Evolutionary conservation across 2,797 vertebrate genomes (phyloP).

Genomic region (Syngnathus rostellatus): DNA sequence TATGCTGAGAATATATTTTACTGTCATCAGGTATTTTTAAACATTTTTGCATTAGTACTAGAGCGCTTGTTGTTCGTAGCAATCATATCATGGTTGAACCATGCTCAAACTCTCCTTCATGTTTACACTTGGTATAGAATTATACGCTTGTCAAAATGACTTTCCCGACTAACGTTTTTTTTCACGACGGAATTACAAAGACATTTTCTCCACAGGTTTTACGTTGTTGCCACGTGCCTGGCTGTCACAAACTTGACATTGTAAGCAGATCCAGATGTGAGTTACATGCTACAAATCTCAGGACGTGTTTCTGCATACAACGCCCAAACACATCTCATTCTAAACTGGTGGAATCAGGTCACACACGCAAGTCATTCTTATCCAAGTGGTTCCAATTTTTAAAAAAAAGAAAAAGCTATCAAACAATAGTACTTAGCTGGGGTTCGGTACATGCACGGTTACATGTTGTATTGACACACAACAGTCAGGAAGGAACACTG

Average conservation of each 20-base stretch:
- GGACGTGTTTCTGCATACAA: slow-evolving; percentile 31
- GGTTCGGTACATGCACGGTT: not conserved
- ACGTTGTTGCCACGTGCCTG: slow-evolving; percentile 62
- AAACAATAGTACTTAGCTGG: not conserved
- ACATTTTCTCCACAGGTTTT: slow-evolving; percentile 49
- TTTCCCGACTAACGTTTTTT: slow-evolving; percentile 38
- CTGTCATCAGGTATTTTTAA: not conserved
- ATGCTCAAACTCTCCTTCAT: slow-evolving; percentile 32
- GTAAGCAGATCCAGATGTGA: slow-evolving; percentile 64
- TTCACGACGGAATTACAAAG: slow-evolving; percentile 44
- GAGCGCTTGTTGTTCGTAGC: slow-evolving; percentile 14
- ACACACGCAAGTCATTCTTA: slow-evolving; percentile 62
- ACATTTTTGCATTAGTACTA: slow-evolving; percentile 20
- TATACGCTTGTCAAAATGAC: slow-evolving; percentile 42
- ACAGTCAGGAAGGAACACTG: not conserved
- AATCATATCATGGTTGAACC: slow-evolving; percentile 32
- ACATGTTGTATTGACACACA: slow-evolving; percentile 8
- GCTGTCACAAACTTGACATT: slow-evolving; percentile 57
- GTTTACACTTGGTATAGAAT: slow-evolving; percentile 25
- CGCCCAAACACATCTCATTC: slow-evolving; percentile 45
- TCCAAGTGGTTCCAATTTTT: not conserved
- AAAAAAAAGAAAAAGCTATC: not conserved
- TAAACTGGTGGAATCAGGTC: slow-evolving; percentile 52
- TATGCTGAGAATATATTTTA: not conserved
- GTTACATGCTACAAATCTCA: slow-evolving; percentile 43